Evolutionary conservation across 2,797 vertebrate genomes (phyloP), one percentile per base, ranked within the genome.

Genomic region (Moxostoma hubbsi): DNA sequence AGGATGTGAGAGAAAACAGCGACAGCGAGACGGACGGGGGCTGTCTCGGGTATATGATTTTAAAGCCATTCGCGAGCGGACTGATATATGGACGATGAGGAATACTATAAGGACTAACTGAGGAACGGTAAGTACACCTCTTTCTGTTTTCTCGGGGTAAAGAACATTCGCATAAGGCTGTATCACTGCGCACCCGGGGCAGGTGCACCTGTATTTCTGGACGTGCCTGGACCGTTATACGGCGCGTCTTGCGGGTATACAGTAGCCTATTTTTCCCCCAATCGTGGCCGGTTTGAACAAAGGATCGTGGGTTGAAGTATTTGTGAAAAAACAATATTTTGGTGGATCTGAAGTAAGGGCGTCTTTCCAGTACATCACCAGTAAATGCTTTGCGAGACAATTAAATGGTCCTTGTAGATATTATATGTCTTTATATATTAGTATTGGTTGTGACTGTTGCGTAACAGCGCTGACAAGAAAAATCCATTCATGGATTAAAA

Each of bases 91-190:
- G 84, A 73, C 47, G 47, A 79, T 82, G 88, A 84, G 72, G 64
- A 89, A 61, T 88, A 91, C 89, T 89, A 82, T 74, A 81, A 91
- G 90, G 92, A 89, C 81, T 90, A 91, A 92, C 85, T 81, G 50
- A 79, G 68, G 67, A 45, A 91, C 90, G 92, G 93, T 93, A 93
- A 92, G 93, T 36, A 65, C 10, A 5, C 57, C 18, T 11, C 1
- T 83, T 47, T 47, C 16, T 63, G 4, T 59, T 66, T 71, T 58
- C 45, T 49, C 7, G 68, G 58, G 71, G 83, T 72, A 79, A 84
- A 72, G 80, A 69, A 53, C 16, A 55, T 16, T 62, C 36, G 15
- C 67, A 9, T 54, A 62, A 43, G 57, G n/a, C 50, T 59, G 73
- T 53, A 72, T 79, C 75, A 70, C 73, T 85, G 82, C 82, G 75